Percentiles rank a stretch among this genome's conserved stretches.
Conservation (phyloP, 2,888 invertebrate species). For the Chloroclysta siterata region DNA sequence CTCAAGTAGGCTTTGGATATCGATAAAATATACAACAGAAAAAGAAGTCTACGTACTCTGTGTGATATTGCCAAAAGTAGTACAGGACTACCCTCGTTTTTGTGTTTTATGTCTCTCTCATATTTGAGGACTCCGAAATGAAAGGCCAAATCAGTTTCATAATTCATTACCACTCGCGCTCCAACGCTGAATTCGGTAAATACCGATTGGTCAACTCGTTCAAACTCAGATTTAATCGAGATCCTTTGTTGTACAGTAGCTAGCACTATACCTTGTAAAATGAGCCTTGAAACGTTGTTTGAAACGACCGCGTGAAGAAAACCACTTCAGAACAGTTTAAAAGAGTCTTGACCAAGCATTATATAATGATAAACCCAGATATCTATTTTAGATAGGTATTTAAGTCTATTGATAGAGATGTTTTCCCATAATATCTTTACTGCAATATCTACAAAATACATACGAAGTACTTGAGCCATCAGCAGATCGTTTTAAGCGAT, state of each 20-base stretch:
- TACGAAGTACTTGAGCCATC: too few species aligned
- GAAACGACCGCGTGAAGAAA: conserved; percentile 16
- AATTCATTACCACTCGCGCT: conserved; percentile 6
- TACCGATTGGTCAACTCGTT: conserved; percentile 48
- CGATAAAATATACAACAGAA: too few species aligned
- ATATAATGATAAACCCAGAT: background rate
- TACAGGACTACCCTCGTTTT: background rate
- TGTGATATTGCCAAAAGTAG: background rate
- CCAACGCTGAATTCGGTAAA: conserved; percentile 40
- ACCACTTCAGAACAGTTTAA: background rate
- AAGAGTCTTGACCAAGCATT: background rate
- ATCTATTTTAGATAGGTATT: too few species aligned
- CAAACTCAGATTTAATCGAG: conserved; percentile 31
- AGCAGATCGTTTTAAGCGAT: too few species aligned
- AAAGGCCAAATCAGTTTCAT: conserved; percentile 12
- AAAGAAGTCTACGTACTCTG: too few species aligned
- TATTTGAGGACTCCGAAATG: background rate
- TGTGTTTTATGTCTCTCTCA: background rate
- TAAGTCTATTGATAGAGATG: too few species aligned
- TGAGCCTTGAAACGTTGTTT: conserved; percentile 36
- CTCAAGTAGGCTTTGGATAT: too few species aligned
- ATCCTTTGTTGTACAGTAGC: conserved; percentile 41
- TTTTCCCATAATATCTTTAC: too few species aligned
- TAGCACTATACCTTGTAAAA: conserved; percentile 32
- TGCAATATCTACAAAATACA: too few species aligned